These are phyloP conservation scores for Caenorhabditis wallacei DNA, from an alignment of 2,888 invertebrate species.

Conservation along the genomic window DNA sequence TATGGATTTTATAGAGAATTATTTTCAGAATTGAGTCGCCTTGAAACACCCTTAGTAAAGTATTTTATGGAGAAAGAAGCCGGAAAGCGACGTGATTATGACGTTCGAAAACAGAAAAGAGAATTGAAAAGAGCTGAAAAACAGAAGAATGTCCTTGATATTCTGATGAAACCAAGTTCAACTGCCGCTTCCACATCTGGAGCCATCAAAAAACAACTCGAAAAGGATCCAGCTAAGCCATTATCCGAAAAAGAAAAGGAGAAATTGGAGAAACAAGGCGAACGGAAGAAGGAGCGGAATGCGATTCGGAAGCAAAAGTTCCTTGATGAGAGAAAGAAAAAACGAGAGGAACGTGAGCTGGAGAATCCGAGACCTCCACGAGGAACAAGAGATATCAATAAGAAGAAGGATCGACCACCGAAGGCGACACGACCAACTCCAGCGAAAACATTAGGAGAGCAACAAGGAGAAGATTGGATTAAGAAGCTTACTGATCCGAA, in stretches of 20 bases:
- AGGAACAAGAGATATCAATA: slow-evolving; percentile 12
- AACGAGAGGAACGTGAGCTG: slow-evolving; percentile 20
- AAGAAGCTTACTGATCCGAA: slow-evolving; percentile 55
- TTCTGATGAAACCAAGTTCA: slow-evolving; percentile 33
- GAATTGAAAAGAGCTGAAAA: slow-evolving; percentile 24
- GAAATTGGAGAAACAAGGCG: slow-evolving; percentile 23
- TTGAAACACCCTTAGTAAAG: slow-evolving; percentile 59
- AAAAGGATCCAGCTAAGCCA: background rate
- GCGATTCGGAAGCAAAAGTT: slow-evolving; percentile 45
- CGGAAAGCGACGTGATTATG: slow-evolving; percentile 21
- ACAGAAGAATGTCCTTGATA: slow-evolving; percentile 32
- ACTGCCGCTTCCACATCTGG: slow-evolving; percentile 10
- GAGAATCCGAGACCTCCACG: slow-evolving; percentile 15
- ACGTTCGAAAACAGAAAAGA: slow-evolving; percentile 15
- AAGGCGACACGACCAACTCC: slow-evolving; percentile 43
- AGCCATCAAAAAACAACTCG: background rate
- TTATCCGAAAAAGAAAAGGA: slow-evolving; percentile 22
- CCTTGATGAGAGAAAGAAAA: slow-evolving; percentile 40
- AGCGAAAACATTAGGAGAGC: slow-evolving; percentile 55
- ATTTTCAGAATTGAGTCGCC: slow-evolving; percentile 33
- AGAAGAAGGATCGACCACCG: slow-evolving; percentile 10
- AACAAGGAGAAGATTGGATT: slow-evolving; percentile 59
- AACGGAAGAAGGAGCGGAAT: slow-evolving; percentile 45
- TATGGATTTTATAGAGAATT: background rate
- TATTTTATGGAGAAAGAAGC: slow-evolving; percentile 46